Percentiles rank a stretch among this genome's conserved stretches.
Conservation (phyloP, 2,797 vertebrate species). For the Merluccius polli region DNA sequence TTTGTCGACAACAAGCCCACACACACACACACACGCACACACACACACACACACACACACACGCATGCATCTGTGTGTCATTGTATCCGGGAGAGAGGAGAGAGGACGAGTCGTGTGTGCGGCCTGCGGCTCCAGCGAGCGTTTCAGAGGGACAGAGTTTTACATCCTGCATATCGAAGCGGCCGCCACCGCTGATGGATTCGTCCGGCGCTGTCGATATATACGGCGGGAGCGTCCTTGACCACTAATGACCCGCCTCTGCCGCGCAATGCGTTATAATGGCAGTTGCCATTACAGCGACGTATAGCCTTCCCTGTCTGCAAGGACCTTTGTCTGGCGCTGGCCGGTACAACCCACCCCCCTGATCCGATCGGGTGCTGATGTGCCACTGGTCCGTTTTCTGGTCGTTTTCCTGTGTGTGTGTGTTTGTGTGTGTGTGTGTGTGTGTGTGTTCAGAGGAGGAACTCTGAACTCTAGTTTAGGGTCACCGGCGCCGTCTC, state of each 20-base stretch:
- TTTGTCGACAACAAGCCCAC: not conserved
- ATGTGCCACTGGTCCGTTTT: conserved; percentile 28
- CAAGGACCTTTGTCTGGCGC: conserved; percentile 58
- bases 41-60: conserved; percentile 7
- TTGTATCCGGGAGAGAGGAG: not conserved
- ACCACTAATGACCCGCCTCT: conserved; percentile 52
- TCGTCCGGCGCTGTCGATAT: conserved; percentile 37
- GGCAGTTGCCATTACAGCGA: conserved; percentile 65
- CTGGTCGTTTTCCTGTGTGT: conserved; percentile 41
- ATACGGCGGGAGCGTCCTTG: conserved; percentile 49
- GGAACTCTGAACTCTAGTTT: not conserved
- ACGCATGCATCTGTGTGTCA: not conserved
- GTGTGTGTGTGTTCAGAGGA: not conserved
- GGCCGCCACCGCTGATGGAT: conserved; percentile 15
- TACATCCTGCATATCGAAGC: not conserved
- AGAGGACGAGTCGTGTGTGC: not conserved
- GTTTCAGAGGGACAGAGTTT: not conserved
- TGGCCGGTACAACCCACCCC: conserved; percentile 21
- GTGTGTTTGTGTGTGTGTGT: not conserved
- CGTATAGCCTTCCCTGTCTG: conserved; percentile 65
- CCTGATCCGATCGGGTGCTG: conserved; percentile 27
- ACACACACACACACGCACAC: not conserved
- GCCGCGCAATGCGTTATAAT: conserved; percentile 43
- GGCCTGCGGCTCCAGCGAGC: not conserved
- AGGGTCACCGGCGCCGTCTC: not conserved